Evolutionary conservation across 2,797 vertebrate genomes (phyloP).

Genomic region (Chaetophractus vellerosus): DNA sequence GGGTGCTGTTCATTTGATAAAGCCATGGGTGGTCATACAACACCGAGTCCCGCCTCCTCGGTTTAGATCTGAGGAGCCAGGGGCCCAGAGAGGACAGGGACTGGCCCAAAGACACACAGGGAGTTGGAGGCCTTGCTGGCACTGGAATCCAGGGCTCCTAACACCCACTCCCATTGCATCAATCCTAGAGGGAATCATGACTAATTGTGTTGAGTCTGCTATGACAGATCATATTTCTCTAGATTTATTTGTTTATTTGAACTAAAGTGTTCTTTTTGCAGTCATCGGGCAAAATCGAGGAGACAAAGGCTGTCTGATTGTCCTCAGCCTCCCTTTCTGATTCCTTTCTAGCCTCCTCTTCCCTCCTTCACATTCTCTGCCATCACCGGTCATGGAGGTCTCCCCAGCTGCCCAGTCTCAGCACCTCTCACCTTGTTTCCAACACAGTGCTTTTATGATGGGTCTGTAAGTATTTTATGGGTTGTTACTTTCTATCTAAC

Average conservation of each 20-base stretch:
- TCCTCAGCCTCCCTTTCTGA: constrained; percentile 43
- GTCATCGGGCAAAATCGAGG: constrained; percentile 60
- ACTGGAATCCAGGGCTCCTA: background rate
- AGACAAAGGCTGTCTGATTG: background rate
- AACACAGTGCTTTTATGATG: background rate
- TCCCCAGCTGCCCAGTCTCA: background rate
- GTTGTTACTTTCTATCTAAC: background rate
- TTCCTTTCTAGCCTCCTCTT: background rate
- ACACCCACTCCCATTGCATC: background rate
- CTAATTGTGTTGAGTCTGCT: constrained; percentile 13
- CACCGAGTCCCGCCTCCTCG: background rate
- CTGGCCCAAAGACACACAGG: background rate
- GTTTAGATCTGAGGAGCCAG: background rate
- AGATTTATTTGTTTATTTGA: constrained; percentile 85
- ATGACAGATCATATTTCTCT: constrained; percentile 72
- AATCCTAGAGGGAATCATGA: constrained; percentile 63
- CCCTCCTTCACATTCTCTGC: background rate
- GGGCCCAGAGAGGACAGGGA: no score
- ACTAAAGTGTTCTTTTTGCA: constrained; percentile 57
- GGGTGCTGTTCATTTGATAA: background rate
- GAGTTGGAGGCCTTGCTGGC: background rate
- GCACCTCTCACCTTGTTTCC: background rate
- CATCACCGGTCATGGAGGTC: background rate
- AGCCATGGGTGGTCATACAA: background rate
- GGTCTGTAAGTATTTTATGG: background rate